Conservation (phyloP, 2,113 vertebrate genomes). For the Zapus hudsonius region DNA sequence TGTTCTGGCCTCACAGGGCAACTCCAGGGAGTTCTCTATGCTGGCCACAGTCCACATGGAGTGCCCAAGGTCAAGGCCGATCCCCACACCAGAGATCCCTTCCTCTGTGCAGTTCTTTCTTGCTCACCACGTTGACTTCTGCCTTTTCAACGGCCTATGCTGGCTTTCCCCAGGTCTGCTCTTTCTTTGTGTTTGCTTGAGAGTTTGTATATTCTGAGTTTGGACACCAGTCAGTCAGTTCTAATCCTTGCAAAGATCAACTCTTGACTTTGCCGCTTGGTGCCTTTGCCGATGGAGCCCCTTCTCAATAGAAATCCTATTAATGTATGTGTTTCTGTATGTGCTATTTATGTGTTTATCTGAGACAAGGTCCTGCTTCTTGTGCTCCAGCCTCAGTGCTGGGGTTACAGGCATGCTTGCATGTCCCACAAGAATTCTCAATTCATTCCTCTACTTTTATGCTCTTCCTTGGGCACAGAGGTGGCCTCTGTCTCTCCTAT, state of each 20-base stretch:
- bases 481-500: neutral
- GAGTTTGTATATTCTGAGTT: neutral
- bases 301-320: too few relatives aligned
- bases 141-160: neutral
- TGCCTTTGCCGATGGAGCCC: too few relatives aligned
- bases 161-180: neutral
- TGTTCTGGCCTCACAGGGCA: neutral
- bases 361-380: neutral
- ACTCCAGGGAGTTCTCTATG: neutral
- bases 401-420: neutral
- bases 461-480: neutral
- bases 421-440: neutral
- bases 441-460: neutral
- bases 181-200: neutral
- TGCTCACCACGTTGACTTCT: accelerated
- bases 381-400: neutral
- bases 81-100: too few relatives aligned
- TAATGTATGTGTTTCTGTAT: neutral
- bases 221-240: accelerated
- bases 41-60: too few relatives aligned
- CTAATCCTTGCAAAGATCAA: neutral
- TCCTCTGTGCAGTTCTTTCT: neutral
- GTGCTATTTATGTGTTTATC: neutral
- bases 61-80: neutral
- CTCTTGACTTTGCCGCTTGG: accelerated